phyloP scores from a whole-genome alignment of 2,888 invertebrate species.

The Capitulum mitella region DNA sequence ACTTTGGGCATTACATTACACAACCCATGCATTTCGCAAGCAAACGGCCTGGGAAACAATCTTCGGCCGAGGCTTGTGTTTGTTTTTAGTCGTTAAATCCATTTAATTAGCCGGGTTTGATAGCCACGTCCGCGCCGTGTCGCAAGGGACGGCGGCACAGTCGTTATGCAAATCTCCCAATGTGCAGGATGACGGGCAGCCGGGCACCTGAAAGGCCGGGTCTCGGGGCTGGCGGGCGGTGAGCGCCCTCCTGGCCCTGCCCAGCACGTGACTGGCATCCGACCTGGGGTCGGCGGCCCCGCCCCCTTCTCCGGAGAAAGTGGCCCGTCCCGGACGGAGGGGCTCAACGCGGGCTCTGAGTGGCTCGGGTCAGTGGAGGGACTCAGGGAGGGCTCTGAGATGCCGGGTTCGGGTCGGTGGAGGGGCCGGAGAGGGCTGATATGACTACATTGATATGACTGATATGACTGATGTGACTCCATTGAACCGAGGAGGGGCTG shows the following conservation, averaged over 20 bases:
- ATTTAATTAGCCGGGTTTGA: background rate
- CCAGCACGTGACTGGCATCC: background rate
- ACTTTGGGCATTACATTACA: no score
- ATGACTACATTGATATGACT: no score
- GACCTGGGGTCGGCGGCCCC: background rate
- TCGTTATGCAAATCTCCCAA: constrained; percentile 4
- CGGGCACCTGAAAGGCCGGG: background rate
- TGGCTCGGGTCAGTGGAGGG: no score
- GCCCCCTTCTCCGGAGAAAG: background rate
- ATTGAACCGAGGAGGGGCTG: no score
- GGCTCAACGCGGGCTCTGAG: no score
- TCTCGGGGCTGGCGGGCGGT: background rate
- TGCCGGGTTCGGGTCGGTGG: background rate
- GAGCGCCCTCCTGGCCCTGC: background rate
- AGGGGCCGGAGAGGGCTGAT: background rate
- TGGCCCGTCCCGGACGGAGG: background rate
- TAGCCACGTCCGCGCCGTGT: background rate
- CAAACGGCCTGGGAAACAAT: background rate
- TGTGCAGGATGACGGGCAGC: background rate
- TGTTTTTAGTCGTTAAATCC: background rate
- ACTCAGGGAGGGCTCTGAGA: background rate
- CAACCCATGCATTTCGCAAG: background rate
- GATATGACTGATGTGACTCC: no score
- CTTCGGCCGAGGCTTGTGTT: background rate
- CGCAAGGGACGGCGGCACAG: background rate